Evolutionary conservation across 2,888 invertebrate species (phyloP), one percentile per base, ranked within the genome.

Genomic region (Parnassius smintheus): DNA sequence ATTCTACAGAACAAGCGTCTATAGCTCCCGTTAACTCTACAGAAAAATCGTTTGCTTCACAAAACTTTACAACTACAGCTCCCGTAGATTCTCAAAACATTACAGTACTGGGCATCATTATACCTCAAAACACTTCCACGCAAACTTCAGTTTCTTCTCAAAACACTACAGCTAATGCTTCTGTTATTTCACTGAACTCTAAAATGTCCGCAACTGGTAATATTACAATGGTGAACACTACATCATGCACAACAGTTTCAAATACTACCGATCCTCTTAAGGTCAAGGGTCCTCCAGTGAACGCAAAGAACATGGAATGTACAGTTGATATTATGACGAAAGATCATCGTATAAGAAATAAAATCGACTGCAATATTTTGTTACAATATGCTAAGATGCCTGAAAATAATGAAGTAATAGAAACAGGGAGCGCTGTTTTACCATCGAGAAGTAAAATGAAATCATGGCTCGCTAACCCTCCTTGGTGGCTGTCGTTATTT

Each of bases 401-500:
- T 1, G 83, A 82, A 66, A 52, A 48, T 7, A 42, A 18, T 44
- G 51, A 25, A 3, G 85, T 86, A 1, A 79, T 79, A 62, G 76
- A 76, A 53, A 72, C 77, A 9, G 56, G 35, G 11, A 71, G 66
- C 45, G 56, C 65, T 0, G 66, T 80, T 10, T 66, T 90, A 49
- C 91, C 91, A n/a, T 62, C 78, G 7, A 80, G 80, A 66, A 69
- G 72, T 2, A 85, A 79, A 65, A 66, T 91, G 44, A 86, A 87
- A 64, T 71, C 83, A 0, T 88, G 87, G 86, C 61, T 87, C 12
- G 65, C 78, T 2, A 90, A 82, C 48, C 91, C 90, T 1, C 91
- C 91, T 0, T 90, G 91, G 91, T 91, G 91, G 91, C 70, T 86
- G 75, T 82, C 89, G 18, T 63, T 86, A 65, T 86, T 91, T 64